Percentiles rank a stretch among this genome's conserved stretches.
These are phyloP conservation scores for Actinia equina DNA, from an alignment of 64 coral and sea anemone species.

Conservation along the genomic window DNA sequence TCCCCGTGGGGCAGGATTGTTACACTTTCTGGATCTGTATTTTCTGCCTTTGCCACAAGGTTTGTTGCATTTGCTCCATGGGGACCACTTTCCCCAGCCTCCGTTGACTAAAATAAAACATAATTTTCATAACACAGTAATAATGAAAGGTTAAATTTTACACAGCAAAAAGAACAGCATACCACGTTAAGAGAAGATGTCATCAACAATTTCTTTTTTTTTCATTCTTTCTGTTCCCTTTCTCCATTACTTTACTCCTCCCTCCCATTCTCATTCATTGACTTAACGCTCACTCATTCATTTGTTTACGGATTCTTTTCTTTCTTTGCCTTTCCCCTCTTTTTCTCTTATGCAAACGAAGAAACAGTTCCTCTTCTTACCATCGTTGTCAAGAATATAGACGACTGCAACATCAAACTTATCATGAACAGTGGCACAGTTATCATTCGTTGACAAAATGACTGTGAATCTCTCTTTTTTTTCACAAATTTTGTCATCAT, in stretches of 20 bases:
- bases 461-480: not conserved
- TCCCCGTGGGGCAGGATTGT: conserved; percentile 33
- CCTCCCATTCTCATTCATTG: not conserved
- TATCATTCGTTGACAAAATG: not conserved
- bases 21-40: conserved; percentile 7
- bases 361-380: not conserved
- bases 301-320: not conserved
- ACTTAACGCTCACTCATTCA: not conserved
- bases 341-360: not conserved
- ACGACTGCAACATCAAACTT: not conserved
- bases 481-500: not conserved
- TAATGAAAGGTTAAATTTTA: too few species aligned
- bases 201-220: too few species aligned
- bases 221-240: too few species aligned
- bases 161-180: too few species aligned
- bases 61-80: conserved; percentile 8
- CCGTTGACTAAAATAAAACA: conserved; percentile 33
- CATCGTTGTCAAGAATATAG: not conserved
- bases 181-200: too few species aligned
- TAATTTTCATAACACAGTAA: not conserved
- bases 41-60: conserved; percentile 24
- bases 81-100: conserved; percentile 35
- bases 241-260: too few species aligned
- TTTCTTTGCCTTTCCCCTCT: not conserved
- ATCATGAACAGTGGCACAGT: not conserved